Evolutionary conservation across 2,113 vertebrate genomes (phyloP).

Genomic region (Sylvilagus bachmani): DNA sequence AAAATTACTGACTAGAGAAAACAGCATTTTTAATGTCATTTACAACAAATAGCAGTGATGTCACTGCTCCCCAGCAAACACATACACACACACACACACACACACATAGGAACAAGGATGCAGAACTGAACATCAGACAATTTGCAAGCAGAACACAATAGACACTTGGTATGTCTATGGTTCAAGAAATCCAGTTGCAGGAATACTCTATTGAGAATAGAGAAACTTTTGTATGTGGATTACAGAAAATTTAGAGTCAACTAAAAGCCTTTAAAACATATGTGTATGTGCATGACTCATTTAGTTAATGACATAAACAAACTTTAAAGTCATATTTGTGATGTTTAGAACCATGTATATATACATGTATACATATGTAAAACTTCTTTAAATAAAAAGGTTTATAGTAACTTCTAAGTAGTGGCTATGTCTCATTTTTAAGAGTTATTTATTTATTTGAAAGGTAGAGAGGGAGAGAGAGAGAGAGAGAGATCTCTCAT

Average conservation of each 20-base stretch:
- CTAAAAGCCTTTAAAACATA: background rate
- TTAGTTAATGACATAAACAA: background rate
- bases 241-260: background rate
- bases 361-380: no score
- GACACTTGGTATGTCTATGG: accelerated
- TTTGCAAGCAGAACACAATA: background rate
- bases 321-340: background rate
- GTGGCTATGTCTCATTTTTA: background rate
- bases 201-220: background rate
- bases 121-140: background rate
- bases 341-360: no score
- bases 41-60: background rate
- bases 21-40: background rate
- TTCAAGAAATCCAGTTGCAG: background rate
- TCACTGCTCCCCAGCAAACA: no score
- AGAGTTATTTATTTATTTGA: no score
- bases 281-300: background rate
- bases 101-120: no score
- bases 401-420: background rate
- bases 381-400: background rate
- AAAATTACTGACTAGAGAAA: background rate
- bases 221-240: background rate
- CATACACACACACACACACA: no score
- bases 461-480: no score
- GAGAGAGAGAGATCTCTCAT: no score